Evolutionary conservation across 2,113 vertebrate genomes (phyloP).

Genomic region (Scopus umbretta): DNA sequence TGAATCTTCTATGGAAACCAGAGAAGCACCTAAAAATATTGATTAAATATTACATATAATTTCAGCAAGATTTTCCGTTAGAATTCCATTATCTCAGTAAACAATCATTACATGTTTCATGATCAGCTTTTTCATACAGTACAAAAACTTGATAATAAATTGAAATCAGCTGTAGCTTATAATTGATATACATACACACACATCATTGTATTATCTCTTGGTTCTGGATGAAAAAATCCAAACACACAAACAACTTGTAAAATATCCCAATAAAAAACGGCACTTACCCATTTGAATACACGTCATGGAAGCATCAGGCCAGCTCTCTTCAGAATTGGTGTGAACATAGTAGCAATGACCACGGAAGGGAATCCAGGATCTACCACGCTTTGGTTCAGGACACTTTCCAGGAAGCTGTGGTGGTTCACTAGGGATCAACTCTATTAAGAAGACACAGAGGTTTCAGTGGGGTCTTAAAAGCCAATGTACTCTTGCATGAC

Average conservation of each 20-base stretch:
- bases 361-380: slow-evolving; percentile 87
- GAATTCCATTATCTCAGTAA: neutral
- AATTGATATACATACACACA: neutral
- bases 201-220: neutral
- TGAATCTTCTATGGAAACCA: slow-evolving; percentile 82
- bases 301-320: slow-evolving; percentile 85
- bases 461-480: neutral
- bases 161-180: neutral
- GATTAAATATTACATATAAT: neutral
- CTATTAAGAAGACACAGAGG: slow-evolving; percentile 44
- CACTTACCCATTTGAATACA: slow-evolving; percentile 84
- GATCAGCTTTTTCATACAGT: neutral
- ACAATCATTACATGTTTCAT: neutral
- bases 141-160: neutral
- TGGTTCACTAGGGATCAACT: slow-evolving; percentile 77
- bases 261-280: neutral
- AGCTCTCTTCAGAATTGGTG: slow-evolving; percentile 65
- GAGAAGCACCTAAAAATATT: slow-evolving; percentile 72
- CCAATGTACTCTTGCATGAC: neutral
- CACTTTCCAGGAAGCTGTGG: slow-evolving; percentile 88
- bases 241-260: neutral
- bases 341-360: slow-evolving; percentile 86
- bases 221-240: neutral
- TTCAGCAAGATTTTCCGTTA: neutral
- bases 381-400: slow-evolving; percentile 69